Evolutionary conservation across 2,113 vertebrate genomes (phyloP), one percentile per base, ranked within the genome.

Genomic region (Trematomus loennbergii): DNA sequence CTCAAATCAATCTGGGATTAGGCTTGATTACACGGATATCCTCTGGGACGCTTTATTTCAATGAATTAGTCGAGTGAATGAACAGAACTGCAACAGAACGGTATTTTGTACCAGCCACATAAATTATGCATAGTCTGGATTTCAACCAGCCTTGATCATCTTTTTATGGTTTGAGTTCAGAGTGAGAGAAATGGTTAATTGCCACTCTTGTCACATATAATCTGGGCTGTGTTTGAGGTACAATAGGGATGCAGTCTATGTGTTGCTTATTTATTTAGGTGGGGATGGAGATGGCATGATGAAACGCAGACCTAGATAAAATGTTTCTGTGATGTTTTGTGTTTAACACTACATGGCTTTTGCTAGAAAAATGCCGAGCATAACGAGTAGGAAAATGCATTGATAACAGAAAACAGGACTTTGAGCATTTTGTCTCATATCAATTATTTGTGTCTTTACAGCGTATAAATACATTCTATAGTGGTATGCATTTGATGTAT

Each of bases 41-140:
- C 90, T 91, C 52, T 55, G 92, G 90, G 93, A 92, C 72, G 58
- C 84, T 94, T 94, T 94, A 94, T 94, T 95, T 92, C 94, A 94
- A 94, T 89, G 92, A 95, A 95, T 94, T 91, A 94, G 92, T 87
- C 70, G 85, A 93, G 85, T 87, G 93, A 94, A 90, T 84, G 90
- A 92, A 93, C 91, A 92, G 90, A 93, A 92, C 87, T 89, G 92
- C 94, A 93, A 93, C 93, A 91, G 93, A 94, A 94, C 84, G 86
- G 87, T 92, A 90, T 94, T 94, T 94, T 94, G 93, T 95, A 92
- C 86, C 90, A 94, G 92, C 92, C 88, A 84, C 87, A 95, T 95
- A 92, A 94, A 95, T 95, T 94, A 95, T 95, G 94, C 93, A 95
- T 94, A 57, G 59, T 81, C 87, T 81, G 79, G 86, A 92, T 91